These are phyloP conservation scores for Drosophila lutescens DNA, from an alignment of 2,888 invertebrate genomes.

Conservation along the genomic window DNA sequence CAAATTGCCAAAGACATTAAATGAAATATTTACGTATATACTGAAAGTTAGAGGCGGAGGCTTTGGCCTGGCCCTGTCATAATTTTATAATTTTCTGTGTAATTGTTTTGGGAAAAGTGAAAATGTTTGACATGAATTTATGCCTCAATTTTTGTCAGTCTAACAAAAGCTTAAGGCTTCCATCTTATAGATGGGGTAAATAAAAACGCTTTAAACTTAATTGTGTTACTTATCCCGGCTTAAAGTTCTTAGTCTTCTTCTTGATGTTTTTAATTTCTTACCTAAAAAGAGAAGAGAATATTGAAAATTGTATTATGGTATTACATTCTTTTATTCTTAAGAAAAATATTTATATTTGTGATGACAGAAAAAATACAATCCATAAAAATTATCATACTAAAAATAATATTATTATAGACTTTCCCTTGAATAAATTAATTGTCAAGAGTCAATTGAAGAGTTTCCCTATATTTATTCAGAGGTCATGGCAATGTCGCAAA, in stretches of 20 bases:
- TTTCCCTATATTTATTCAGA: not conserved
- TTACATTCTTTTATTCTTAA: too few relatives aligned
- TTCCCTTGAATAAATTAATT: constrained; percentile 1
- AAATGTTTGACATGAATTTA: constrained; percentile 69
- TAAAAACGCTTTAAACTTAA: constrained; percentile 1
- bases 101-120: constrained; percentile 69
- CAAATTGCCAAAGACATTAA: constrained; percentile 69
- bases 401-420: not conserved
- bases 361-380: too few relatives aligned
- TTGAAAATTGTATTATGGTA: too few relatives aligned
- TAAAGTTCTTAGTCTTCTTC: not conserved
- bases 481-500: constrained; percentile 23
- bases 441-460: not conserved
- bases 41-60: not conserved
- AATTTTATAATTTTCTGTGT: constrained; percentile 49
- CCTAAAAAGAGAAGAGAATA: constrained; percentile 50
- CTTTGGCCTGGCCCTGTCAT: constrained; percentile 13
- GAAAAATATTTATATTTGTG: too few relatives aligned
- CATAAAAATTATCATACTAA: too few relatives aligned
- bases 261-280: constrained; percentile 48
- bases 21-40: constrained; percentile 62
- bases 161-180: constrained; percentile 2
- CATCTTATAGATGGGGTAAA: constrained; percentile 26
- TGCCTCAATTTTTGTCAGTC: constrained; percentile 58
- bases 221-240: constrained; percentile 24